Evolutionary conservation across 2,113 vertebrate genomes (phyloP), one percentile per base, ranked within the genome.

Genomic region (Alethe castanea): DNA sequence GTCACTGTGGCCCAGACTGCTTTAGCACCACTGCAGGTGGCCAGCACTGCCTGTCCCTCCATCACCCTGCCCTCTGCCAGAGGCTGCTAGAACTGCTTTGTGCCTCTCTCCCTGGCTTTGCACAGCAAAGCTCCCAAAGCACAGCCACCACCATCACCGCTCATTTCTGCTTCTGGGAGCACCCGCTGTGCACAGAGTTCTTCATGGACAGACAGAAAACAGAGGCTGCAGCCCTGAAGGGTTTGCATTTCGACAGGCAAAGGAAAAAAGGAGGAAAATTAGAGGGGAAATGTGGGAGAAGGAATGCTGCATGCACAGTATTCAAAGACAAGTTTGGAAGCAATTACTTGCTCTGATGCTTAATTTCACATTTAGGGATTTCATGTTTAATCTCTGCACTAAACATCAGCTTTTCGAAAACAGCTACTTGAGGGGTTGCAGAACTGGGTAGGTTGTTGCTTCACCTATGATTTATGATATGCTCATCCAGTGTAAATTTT

Each of bases 111-210:
- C 40, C 25, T 57, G 69, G 8, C n/a, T 85, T 62, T n/a, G 25
- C 57, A 42, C 5, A 10, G 61, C 52, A 29, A 36, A 93, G 31
- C 60, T 54, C 50, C 64, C 52, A 56, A 54, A 73, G 28, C 53
- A 5, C 36, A 28, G 59, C 31, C 8, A 14, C 22, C 56, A 48
- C 7, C 44, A 11, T 8, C 66, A 14, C 11, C 2, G 2, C 33
- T 52, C 2, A 0, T 4, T 64, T 71, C 60, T 67, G 60, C 73
- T 88, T 7, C 50, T 59, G 67, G 38, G 7, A 19, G 82, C 38
- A n/a, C 36, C 25, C 8, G 2, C 62, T 66, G 65, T 0, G 6
- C n/a, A 69, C 73, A 57, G 12, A 0, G 5, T 2, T 38, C 52
- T 36, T 28, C 77, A 17, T 11, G 5, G 29, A 54, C 33, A 10